Conservation (phyloP, 1,140 invertebrate species). For the Tetramorium simillimum region DNA sequence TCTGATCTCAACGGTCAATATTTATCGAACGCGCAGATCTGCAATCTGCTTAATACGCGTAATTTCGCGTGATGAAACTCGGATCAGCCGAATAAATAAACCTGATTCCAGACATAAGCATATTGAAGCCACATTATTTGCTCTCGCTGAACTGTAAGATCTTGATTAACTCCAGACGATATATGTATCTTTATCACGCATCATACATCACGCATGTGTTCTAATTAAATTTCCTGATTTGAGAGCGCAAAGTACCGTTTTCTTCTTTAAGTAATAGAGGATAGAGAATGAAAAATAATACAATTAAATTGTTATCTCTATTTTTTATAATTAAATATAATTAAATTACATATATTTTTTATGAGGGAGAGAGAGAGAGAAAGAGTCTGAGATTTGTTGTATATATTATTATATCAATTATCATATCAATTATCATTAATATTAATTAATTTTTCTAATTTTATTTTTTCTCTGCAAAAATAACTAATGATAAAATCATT, state of each 20-base stretch:
- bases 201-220: background rate
- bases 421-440: no score
- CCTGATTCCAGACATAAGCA: background rate
- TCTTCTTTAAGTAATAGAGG: background rate
- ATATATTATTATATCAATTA: no score
- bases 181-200: background rate
- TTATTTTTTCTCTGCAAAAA: background rate
- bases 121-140: background rate
- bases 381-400: no score
- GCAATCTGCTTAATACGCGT: background rate
- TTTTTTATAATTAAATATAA: background rate
- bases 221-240: background rate
- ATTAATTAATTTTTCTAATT: background rate
- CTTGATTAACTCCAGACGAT: background rate
- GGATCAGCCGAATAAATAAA: conserved; percentile 22
- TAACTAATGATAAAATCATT: background rate
- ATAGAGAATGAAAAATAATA: background rate
- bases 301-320: background rate
- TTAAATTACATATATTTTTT: background rate
- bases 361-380: background rate
- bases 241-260: background rate
- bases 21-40: conserved; percentile 4
- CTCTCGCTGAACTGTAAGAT: background rate
- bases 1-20: conserved; percentile 7
- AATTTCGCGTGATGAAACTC: background rate